Evolutionary conservation across 2,797 vertebrate genomes (phyloP), one percentile per base, ranked within the genome.

Genomic region (Tangara arthus): DNA sequence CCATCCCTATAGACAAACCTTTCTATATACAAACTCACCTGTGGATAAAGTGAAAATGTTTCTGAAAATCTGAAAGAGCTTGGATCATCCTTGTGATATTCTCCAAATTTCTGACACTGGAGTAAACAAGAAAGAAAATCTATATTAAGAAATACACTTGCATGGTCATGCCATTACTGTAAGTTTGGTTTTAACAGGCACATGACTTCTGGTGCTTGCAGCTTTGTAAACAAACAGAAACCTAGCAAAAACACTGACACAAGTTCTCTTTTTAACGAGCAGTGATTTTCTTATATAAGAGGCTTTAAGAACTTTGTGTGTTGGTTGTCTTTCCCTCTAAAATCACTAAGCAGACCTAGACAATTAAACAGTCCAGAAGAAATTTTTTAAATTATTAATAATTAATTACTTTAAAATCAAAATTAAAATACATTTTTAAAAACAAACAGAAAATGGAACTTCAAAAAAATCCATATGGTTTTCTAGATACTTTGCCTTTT

Each of bases 71-170:
- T 98, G 97, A 99, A 99, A 87, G 99, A 99, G 97, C 98, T 99
- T 27, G 99, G 99, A 86, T 99, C 99, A 41, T 99, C 99, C 96
- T 99, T 99, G 97, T 99, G 99, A 94, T 99, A 99, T 82, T 99
- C 99, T 97, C 99, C 99, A 97, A 99, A 99, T 97, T 99, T 99
- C 97, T 99, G 99, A 97, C 99, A 99, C 99, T 99, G 44, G 46
- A 91, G 42, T 49, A 92, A 96, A 95, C 70, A 79, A 82, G 92
- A 96, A 94, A 72, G 52, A 20, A 27, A 42, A 50, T 82, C 49
- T 53, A 46, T 73, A 34, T 87, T 60, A 82, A 82, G 26, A 92
- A 92, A 87, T 23, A 19, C 6, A 61, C 7, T 56, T 44, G 14
- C 11, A 81, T 76, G 22, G 32, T 55, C 39, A 87, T n/a, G 32